Base-by-base conservation (phyloP, 1,140 invertebrate genomes). In the Acromyrmex heyeri region DNA sequence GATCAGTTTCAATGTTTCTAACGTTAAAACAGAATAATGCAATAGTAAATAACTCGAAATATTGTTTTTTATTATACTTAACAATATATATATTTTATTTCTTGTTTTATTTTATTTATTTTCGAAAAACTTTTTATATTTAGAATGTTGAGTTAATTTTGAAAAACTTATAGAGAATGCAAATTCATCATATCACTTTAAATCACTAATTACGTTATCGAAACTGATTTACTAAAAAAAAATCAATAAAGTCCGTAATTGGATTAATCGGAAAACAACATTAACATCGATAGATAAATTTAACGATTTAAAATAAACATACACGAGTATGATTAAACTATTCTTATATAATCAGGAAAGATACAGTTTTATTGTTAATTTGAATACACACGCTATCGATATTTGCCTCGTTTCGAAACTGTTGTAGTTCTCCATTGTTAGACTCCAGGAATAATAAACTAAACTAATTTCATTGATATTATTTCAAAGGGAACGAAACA, bases 401-500 rank as follows among this genome's bases (percentile, higher is more conserved):
- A 48, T 10, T 0, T 34, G 8, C 6, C n/a, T 27, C 3, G 10
- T 65, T 48, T 27, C n/a, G 44, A 65, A 8, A n/a, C 12, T 44
- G 14, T 70, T 27, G 0, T 4, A 48, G 10, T 57, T 73, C 5
- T 38, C 10, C 1, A 44, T 38, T 55, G 1, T 38, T 27, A 24
- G 8, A 69, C 5, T 57, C 3, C 2, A 27, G 6, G 10, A 59
- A 57, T 72, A 57, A 38, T 38, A 38, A 38, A 38, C 34, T 7
- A 38, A 70, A 70, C 34, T 81, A 81, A 72, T 59, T 57, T 59
- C 53, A 55, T 53, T 21, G 12, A n/a, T 27, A 30, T 48, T 18
- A 21, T 81, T 81, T 70, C 4, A 70, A 81, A 69, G 4, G 6
- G n/a, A 24, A 53, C 5, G 16, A 81, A 34, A 24, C 5, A 14